Conservation (phyloP, 2,113 vertebrate genomes). For the Tetraodon nigroviridis region DNA sequence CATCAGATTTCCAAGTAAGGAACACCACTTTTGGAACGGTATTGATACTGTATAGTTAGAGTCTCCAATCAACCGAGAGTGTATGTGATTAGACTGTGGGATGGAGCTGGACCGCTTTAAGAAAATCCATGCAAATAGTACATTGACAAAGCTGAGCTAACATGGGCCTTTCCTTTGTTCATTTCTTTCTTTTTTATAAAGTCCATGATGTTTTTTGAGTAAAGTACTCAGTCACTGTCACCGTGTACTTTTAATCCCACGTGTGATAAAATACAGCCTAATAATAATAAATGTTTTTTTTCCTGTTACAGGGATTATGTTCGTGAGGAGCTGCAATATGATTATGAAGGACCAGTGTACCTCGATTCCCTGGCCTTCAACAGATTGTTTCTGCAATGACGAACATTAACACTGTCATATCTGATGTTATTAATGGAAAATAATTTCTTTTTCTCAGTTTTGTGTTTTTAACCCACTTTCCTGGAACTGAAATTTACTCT, state of each 20-base stretch:
- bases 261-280: not conserved
- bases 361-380: constrained; percentile 68
- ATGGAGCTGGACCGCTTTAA: too few relatives aligned
- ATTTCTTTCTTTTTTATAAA: constrained; percentile 6
- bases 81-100: too few relatives aligned
- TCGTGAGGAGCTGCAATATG: constrained; percentile 66
- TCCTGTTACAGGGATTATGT: constrained; percentile 74
- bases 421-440: too few relatives aligned
- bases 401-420: too few relatives aligned
- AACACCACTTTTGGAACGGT: not conserved
- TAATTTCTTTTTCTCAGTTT: too few relatives aligned
- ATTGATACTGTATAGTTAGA: not conserved
- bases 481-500: too few relatives aligned
- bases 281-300: not conserved
- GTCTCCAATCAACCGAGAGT: too few relatives aligned
- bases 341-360: constrained; percentile 70
- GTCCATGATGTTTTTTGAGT: not conserved
- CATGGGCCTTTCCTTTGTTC: too few relatives aligned
- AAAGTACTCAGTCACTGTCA: not conserved
- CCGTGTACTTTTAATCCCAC: not conserved
- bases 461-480: too few relatives aligned
- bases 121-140: too few relatives aligned
- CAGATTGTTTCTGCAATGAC: constrained; percentile 73
- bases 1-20: constrained; percentile 81
- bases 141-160: too few relatives aligned